These are phyloP conservation scores for Sabatieria punctata DNA, from an alignment of 2,888 invertebrate species.

Conservation along the genomic window DNA sequence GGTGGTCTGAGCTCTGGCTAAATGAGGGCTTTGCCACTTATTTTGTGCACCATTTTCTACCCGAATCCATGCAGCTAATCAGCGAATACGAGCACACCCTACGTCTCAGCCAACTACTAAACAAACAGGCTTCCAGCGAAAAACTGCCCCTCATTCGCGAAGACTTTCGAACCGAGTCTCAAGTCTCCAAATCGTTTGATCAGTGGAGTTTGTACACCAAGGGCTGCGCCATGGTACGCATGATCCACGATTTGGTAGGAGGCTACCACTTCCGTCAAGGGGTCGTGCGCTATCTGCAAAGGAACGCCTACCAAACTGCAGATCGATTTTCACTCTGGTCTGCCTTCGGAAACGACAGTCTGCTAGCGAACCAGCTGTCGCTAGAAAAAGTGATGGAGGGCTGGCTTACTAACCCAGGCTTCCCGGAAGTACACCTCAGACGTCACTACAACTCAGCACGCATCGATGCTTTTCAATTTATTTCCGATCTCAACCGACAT, in stretches of 20 bases:
- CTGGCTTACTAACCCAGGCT: slow-evolving; percentile 25
- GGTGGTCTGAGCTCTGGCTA: slow-evolving; percentile 32
- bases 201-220: slow-evolving; percentile 5
- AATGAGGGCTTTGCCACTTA: slow-evolving; percentile 33
- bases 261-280: background rate
- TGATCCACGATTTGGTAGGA: slow-evolving; percentile 1
- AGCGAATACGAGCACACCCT: slow-evolving; percentile 20
- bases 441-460: background rate
- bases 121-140: background rate
- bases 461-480: background rate
- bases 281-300: slow-evolving; percentile 1
- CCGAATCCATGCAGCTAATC: slow-evolving; percentile 18
- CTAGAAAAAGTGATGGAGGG: slow-evolving; percentile 18
- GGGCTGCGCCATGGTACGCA: slow-evolving; percentile 1
- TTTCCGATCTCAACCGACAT: background rate
- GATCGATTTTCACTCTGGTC: background rate
- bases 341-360: slow-evolving; percentile 9
- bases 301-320: background rate
- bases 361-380: slow-evolving; percentile 12
- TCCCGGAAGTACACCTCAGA: slow-evolving; percentile 21
- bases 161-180: background rate
- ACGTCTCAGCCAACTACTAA: background rate
- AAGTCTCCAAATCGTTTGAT: background rate
- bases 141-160: background rate
- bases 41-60: slow-evolving; percentile 24